Base-by-base conservation (phyloP, 37 sponge, comb jelly and placozoan species). In the Mnemiopsis leidyi region DNA sequence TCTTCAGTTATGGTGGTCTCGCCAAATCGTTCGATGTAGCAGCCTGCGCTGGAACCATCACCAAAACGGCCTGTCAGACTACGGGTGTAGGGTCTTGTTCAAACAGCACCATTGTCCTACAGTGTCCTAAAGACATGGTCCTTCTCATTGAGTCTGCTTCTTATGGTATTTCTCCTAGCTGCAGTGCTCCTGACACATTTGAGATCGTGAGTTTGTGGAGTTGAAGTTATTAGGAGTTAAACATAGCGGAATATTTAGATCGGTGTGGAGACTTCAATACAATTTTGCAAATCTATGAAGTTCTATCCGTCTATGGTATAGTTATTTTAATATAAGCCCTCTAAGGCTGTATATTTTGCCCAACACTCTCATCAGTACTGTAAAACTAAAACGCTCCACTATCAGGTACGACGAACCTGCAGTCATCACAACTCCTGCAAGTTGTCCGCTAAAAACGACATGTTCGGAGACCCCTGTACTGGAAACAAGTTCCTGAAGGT, bases 71-170 rank as follows among this genome's bases (percentile, higher is more conserved):
- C 24, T 85, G 90, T 25, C 90, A 85, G 90, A 85, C 32, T 61
- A 39, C 90, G 1, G 90, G 90, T 0, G 79, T 32, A 26, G 36
- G 38, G 5, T 35, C 90, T 1, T 85, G 90, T 33, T 39, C 90
- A 29, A 85, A 85, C 90, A 38, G 48, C 61, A 85, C 90, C 61
- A 85, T 85, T 16, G 39, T 23, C 90, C 39, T 85, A 23, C 90
- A 85, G 61, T 85, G 90, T 37, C 90, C 90, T 40, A 28, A 85
- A 29, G 90, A 33, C 90, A 85, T 85, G 90, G 48, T 85, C 26
- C 90, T 85, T 25, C 90, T 85, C 29, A 85, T 85, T 39, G 90
- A 85, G 48, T 25, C 38, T 38, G 90, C 90, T n/a, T 32, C 90
- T 20, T 85, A 85, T 21, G 90, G 90, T 28, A 85, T 85, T 3